A percentile compares a stretch with the other conserved stretches of the same genome.
Conservation (phyloP, 2,113 vertebrate genomes). For the Campylomormyrus numenius region DNA sequence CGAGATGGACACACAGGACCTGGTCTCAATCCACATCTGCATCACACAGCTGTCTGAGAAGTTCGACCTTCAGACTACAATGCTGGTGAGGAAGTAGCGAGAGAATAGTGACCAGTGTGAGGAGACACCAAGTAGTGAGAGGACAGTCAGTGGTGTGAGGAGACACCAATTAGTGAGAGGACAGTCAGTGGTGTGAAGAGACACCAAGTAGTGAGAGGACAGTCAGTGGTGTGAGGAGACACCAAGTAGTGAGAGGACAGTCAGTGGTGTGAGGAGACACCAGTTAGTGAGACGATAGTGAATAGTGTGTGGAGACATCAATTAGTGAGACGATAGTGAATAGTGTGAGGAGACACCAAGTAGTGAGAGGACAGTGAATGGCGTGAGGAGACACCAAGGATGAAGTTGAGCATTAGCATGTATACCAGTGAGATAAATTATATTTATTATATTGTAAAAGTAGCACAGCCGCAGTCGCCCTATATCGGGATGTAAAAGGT, state of each 20-base stretch:
- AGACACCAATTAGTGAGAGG: not conserved
- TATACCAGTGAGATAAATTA: not conserved
- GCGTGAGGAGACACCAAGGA: not conserved
- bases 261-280: not conserved
- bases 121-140: not conserved
- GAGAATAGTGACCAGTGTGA: not conserved
- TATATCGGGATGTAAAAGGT: not conserved
- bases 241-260: too few relatives aligned
- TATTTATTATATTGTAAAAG: not conserved
- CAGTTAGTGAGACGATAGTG: too few relatives aligned
- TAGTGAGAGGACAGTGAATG: not conserved
- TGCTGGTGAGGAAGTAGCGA: conserved; percentile 70
- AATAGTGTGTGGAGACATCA: not conserved
- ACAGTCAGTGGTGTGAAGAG: not conserved
- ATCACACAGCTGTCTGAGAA: conserved; percentile 93
- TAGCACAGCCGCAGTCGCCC: not conserved
- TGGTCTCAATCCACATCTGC: conserved; percentile 90
- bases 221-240: not conserved
- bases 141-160: conserved; percentile 47
- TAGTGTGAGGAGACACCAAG: not conserved
- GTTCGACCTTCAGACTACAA: conserved; percentile 89
- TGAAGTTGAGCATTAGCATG: not conserved
- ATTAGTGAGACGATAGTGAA: not conserved
- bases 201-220: too few relatives aligned
- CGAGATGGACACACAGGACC: conserved; percentile 66